phyloP scores from a whole-genome alignment of 23 tunicate genomes.

The Ascidia mentula region DNA sequence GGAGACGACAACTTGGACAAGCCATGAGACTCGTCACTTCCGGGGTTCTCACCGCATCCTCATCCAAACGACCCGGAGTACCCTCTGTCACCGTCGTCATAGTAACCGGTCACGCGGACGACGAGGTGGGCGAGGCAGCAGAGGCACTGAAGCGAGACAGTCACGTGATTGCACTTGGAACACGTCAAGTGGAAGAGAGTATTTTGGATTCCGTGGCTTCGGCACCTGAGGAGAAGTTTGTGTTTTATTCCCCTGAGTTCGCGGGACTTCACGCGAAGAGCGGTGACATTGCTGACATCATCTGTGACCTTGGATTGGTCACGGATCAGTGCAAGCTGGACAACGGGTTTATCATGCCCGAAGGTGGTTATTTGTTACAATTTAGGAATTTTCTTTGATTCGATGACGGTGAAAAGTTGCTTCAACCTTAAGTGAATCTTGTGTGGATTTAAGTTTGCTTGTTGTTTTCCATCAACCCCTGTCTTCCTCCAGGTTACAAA shows the following conservation, averaged over 20 bases:
- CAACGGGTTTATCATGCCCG: neutral
- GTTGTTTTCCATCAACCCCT: neutral
- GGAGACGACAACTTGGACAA: conserved; percentile 15
- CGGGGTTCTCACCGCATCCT: conserved; percentile 7
- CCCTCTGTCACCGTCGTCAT: conserved; percentile 24
- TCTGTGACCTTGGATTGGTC: conserved; percentile 24
- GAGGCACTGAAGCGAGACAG: conserved; percentile 12
- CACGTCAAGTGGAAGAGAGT: conserved; percentile 4
- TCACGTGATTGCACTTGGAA: conserved; percentile 29
- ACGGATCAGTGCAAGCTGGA: conserved; percentile 18
- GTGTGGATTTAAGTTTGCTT: no score
- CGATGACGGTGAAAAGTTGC: no score
- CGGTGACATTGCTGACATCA: conserved; percentile 28
- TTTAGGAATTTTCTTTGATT: no score
- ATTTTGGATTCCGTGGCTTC: conserved; percentile 26
- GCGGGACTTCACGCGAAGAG: conserved; percentile 15
- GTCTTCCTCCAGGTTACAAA: conserved; percentile 9
- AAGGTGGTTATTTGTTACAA: no score
- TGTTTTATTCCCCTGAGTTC: conserved; percentile 13
- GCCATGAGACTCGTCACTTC: conserved; percentile 4
- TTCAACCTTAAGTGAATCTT: no score
- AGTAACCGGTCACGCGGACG: conserved; percentile 31
- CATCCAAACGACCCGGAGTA: conserved; percentile 14
- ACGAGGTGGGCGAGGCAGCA: conserved; percentile 6
- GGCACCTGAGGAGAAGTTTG: conserved; percentile 17